Conservation (phyloP, 2,113 vertebrate genomes). For the Eira barbara region DNA sequence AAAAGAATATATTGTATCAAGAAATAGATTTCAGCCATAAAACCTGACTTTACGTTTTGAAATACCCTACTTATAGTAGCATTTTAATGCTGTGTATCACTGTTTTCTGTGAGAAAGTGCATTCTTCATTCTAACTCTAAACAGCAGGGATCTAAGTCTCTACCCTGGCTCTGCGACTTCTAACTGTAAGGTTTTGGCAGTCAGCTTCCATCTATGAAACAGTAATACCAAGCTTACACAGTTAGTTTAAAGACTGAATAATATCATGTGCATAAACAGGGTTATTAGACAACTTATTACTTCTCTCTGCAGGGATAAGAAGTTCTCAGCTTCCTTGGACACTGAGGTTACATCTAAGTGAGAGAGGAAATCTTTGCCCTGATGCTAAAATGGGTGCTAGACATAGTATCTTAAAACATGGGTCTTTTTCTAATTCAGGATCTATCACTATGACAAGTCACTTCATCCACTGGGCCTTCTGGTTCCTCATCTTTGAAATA, state of each 20-base stretch:
- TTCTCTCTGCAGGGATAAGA: background rate
- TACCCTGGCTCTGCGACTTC: background rate
- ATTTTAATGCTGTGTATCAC: background rate
- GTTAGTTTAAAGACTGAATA: slow-evolving; percentile 6
- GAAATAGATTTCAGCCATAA: background rate
- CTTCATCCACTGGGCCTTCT: background rate
- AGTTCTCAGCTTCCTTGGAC: background rate
- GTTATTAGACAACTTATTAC: background rate
- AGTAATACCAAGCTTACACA: background rate
- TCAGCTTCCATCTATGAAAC: background rate
- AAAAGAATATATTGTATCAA: background rate
- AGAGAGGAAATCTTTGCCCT: background rate
- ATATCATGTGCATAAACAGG: background rate
- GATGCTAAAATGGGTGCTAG: background rate
- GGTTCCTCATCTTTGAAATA: slow-evolving; percentile 41
- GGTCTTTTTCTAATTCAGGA: slow-evolving; percentile 18
- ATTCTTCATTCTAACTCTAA: background rate
- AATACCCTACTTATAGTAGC: background rate
- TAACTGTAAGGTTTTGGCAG: background rate
- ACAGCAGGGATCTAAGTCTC: background rate
- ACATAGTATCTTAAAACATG: background rate
- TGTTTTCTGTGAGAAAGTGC: background rate
- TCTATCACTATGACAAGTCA: background rate
- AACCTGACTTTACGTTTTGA: slow-evolving; percentile 4
- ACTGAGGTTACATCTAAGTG: background rate